Conservation (phyloP, 2,888 invertebrate genomes). For the Mimumesa dahlbomi region DNA sequence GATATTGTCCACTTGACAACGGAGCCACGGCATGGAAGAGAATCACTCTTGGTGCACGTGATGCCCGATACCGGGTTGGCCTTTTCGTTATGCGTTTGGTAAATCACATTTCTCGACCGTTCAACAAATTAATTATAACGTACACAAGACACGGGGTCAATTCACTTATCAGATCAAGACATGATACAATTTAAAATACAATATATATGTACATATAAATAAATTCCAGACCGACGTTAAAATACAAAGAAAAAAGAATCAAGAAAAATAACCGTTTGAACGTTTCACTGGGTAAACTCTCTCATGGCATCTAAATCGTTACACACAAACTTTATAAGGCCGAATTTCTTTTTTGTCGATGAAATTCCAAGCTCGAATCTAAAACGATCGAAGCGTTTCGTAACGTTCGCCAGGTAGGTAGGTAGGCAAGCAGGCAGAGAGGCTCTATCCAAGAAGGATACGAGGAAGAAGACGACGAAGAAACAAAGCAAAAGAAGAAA, state of each 20-base stretch:
- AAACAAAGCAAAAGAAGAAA: conserved; percentile 50
- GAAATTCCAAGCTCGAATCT: conserved; percentile 57
- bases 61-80: conserved; percentile 40
- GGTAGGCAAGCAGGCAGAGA: conserved; percentile 1
- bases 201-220: neutral
- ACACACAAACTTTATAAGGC: conserved; percentile 1
- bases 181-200: neutral
- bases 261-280: neutral
- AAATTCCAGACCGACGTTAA: neutral
- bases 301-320: conserved; percentile 13
- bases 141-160: too few relatives aligned
- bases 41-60: conserved; percentile 67
- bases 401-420: conserved; percentile 58
- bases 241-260: neutral
- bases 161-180: neutral
- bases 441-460: conserved; percentile 23
- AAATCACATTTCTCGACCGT: conserved; percentile 10
- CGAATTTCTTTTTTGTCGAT: conserved; percentile 26
- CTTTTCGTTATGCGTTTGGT: conserved; percentile 15
- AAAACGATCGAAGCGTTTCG: conserved; percentile 61
- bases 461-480: conserved; percentile 49
- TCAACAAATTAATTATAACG: neutral
- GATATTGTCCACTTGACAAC: conserved; percentile 71
- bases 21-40: conserved; percentile 61
- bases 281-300: neutral